Percentiles rank a stretch among this genome's conserved stretches.
phyloP scores from a whole-genome alignment of 2,113 vertebrate species.

The human (Homo sapiens) region GRCh38 chr7:19437501-19438000 shows the following conservation, averaged over 20 bases:
- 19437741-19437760: slow-evolving; percentile 14
- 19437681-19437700: neutral
- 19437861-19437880: slow-evolving; percentile 44
- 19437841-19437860: slow-evolving; percentile 49
- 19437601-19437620: slow-evolving; percentile 38
- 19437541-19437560: slow-evolving; percentile 18
- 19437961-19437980: neutral
- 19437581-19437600: slow-evolving; percentile 22
- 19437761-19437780: slow-evolving; percentile 53
- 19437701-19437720: slow-evolving; percentile 62
- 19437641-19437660: slow-evolving; percentile 32
- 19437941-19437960: slow-evolving; percentile 16
- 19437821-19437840: slow-evolving; percentile 37
- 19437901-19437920: slow-evolving; percentile 13
- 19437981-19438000: slow-evolving; percentile 29
- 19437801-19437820: slow-evolving; percentile 30
- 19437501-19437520: neutral
- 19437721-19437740: slow-evolving; percentile 46
- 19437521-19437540: neutral
- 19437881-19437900: slow-evolving; percentile 60
- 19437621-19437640: neutral
- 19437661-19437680: slow-evolving; percentile 27
- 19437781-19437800: slow-evolving; percentile 38
- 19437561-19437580: neutral
- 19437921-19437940: slow-evolving; percentile 13